Evolutionary conservation across 1,140 invertebrate genomes (phyloP), one percentile per base, ranked within the genome.

Genomic region (Apis laboriosa): DNA sequence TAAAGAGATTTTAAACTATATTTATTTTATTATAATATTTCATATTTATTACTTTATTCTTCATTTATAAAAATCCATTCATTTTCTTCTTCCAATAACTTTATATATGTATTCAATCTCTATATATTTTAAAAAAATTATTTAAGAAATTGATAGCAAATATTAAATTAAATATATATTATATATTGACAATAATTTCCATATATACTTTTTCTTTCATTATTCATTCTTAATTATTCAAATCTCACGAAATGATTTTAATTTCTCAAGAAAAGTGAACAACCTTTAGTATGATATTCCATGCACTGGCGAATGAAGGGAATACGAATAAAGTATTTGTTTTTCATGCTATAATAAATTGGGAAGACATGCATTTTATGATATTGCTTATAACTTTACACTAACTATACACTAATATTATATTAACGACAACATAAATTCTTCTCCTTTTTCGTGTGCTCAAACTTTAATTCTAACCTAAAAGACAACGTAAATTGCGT

Each of bases 311-410:
- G 84, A 63, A 66, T 71, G 70, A 78, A 83, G 84, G 84, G 85
- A 86, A 86, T 85, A 79, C 85, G 85, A 85, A 74, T 84, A 81
- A 81, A 64, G 77, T 66, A 58, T 82, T 86, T 86, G 84, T 86
- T 85, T 70, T 74, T 83, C 84, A 58, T 85, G 64, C 49, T 24
- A 85, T 85, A 75, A 82, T 86, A 85, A 85, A 86, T 86, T 74
- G 58, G 60, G 78, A 77, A 82, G 78, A 74, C 68, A 74, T 24
- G 24, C 43, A 67, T 85, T 86, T 86, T 86, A 86, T 79, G 79
- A 85, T n/a, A 68, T 63, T 70, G 51, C 84, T 78, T 78, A 61
- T 74, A 81, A 85, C 61, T 55, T 81, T 75, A 53, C 74, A 72
- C 28, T 53, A n/a, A 11, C 0, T 24, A 24, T 24, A 24, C 24